Evolutionary conservation across 2,888 invertebrate species (phyloP).

Genomic region (Pollenia angustigena): DNA sequence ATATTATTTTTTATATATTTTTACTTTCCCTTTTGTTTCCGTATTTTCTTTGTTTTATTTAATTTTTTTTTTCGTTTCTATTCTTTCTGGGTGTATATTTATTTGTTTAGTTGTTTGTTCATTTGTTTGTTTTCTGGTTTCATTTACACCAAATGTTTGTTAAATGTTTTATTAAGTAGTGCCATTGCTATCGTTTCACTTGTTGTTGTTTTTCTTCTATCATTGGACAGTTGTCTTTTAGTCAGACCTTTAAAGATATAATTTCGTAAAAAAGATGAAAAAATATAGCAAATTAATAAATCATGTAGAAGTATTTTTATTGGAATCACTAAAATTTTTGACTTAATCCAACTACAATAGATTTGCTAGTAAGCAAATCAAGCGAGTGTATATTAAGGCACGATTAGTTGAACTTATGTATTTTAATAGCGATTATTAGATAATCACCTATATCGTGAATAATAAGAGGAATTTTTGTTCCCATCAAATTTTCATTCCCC

Average conservation of each 20-base stretch:
- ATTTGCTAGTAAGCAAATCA: too few species aligned
- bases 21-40: not conserved
- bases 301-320: too few species aligned
- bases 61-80: not conserved
- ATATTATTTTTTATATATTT: not conserved
- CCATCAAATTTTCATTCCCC: too few species aligned
- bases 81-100: not conserved
- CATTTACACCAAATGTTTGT: constrained; percentile 34
- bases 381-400: too few species aligned
- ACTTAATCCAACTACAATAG: too few species aligned
- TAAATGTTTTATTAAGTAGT: constrained; percentile 47
- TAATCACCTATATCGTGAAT: too few species aligned
- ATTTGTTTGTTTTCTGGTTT: constrained; percentile 14
- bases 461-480: too few species aligned
- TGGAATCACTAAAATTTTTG: too few species aligned
- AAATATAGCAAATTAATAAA: too few species aligned
- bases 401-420: too few species aligned
- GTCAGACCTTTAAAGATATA: constrained; percentile 28
- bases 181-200: constrained; percentile 19
- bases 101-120: not conserved
- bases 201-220: constrained; percentile 15
- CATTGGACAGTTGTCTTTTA: not conserved
- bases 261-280: not conserved
- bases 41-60: not conserved
- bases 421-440: too few species aligned